Percentiles rank a stretch among this genome's conserved stretches.
Evolutionary conservation across 1,140 invertebrate species (phyloP).

Genomic region (Drosophila bipectinata): DNA sequence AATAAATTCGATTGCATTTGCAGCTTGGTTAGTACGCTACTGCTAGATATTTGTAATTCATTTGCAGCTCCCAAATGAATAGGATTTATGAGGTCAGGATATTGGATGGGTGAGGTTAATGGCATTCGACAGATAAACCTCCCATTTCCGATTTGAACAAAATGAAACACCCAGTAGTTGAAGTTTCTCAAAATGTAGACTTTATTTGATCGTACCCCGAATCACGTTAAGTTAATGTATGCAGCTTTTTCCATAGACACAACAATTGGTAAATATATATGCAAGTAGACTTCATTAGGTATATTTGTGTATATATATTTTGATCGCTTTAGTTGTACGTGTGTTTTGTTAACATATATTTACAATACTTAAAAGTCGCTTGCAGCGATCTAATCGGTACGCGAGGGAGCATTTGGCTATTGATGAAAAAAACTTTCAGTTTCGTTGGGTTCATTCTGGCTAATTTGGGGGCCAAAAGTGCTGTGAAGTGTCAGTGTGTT

Average conservation of each 20-base stretch:
- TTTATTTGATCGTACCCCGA: constrained; percentile 71
- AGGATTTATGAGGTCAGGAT: constrained; percentile 35
- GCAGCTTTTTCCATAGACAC: constrained; percentile 68
- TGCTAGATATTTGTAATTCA: constrained; percentile 28
- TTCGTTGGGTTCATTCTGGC: constrained; percentile 34
- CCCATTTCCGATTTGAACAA: not conserved
- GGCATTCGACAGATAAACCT: not conserved
- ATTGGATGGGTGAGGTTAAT: constrained; percentile 1
- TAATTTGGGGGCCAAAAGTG: constrained; percentile 34
- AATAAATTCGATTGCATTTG: constrained; percentile 34
- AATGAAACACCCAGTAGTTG: not conserved
- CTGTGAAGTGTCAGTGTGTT: constrained; percentile 9
- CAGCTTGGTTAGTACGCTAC: constrained; percentile 9
- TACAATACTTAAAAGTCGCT: constrained; percentile 42
- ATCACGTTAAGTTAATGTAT: constrained; percentile 60
- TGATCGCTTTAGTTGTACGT: constrained; percentile 47
- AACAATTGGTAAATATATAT: constrained; percentile 64
- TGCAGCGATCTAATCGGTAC: constrained; percentile 23
- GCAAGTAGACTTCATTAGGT: constrained; percentile 36
- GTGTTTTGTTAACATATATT: constrained; percentile 35
- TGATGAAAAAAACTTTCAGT: constrained; percentile 26
- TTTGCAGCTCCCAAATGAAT: constrained; percentile 40
- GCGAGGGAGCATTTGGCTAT: constrained; percentile 7
- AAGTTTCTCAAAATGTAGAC: constrained; percentile 77
- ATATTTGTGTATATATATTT: constrained; percentile 35